phyloP scores from a whole-genome alignment of 64 coral and sea anemone species.

The Montipora cactus region DNA sequence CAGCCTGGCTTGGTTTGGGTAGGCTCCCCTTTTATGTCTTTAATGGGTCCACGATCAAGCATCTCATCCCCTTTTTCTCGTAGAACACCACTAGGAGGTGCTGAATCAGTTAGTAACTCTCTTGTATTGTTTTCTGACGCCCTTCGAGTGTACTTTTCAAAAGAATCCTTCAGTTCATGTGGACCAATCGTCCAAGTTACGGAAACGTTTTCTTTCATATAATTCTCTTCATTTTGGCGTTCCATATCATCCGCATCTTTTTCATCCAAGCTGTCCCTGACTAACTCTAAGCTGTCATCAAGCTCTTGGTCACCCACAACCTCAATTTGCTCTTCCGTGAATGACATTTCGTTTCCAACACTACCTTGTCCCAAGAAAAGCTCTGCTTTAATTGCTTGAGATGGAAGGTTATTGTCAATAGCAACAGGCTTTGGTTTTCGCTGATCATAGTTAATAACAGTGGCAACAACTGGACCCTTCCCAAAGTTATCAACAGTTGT shows the following conservation, averaged over 20 bases:
- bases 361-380: not conserved
- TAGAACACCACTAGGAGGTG: not conserved
- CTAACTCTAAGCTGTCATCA: slow-evolving; percentile 73
- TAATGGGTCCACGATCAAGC: no score
- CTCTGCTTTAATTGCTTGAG: not conserved
- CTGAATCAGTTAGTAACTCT: not conserved
- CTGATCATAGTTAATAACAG: slow-evolving; percentile 19
- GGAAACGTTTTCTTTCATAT: not conserved
- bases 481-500: not conserved
- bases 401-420: not conserved
- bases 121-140: not conserved
- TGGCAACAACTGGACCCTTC: not conserved
- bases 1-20: not conserved
- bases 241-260: not conserved
- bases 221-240: not conserved
- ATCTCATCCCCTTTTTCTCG: not conserved
- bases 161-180: slow-evolving; percentile 9
- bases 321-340: not conserved
- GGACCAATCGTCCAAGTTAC: not conserved
- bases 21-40: not conserved
- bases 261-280: slow-evolving; percentile 72
- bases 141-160: not conserved
- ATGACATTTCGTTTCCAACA: not conserved
- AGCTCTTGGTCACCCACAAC: slow-evolving; percentile 18
- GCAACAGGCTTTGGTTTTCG: slow-evolving; percentile 15